These are phyloP conservation scores for Ctenicera cuprea DNA, from an alignment of 2,888 invertebrate genomes.

Conservation along the genomic window DNA sequence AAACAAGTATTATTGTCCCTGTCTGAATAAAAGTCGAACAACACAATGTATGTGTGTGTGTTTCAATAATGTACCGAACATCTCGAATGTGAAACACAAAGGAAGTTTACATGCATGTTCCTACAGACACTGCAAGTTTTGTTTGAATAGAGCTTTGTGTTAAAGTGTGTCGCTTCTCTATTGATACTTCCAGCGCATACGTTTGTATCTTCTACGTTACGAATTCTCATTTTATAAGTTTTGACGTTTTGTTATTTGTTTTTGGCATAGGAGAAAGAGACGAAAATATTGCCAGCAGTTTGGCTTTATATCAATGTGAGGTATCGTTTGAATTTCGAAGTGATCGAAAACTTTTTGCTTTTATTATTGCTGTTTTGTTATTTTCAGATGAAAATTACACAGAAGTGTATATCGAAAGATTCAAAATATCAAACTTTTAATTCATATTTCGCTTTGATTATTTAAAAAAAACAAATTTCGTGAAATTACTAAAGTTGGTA, in stretches of 20 bases:
- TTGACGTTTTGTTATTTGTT: constrained; percentile 4
- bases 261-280: not conserved
- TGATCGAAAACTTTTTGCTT: too few relatives aligned
- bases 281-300: not conserved
- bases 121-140: constrained; percentile 27
- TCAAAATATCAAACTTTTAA: too few relatives aligned
- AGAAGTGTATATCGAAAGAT: too few relatives aligned
- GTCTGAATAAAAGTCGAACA: not conserved
- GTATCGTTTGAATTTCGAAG: too few relatives aligned
- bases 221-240: constrained; percentile 2
- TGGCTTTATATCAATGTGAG: not conserved
- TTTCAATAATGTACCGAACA: constrained; percentile 19
- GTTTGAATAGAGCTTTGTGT: constrained; percentile 33
- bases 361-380: too few relatives aligned
- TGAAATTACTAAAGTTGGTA: too few relatives aligned
- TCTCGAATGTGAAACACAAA: constrained; percentile 20
- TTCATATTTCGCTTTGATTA: too few relatives aligned
- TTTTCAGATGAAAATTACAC: too few relatives aligned
- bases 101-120: constrained; percentile 28
- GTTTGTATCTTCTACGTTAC: constrained; percentile 13
- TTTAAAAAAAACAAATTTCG: too few relatives aligned
- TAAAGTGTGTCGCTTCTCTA: constrained; percentile 17
- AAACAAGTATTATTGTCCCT: not conserved
- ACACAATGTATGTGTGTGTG: constrained; percentile 3
- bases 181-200: constrained; percentile 10